These are phyloP conservation scores for Vidua macroura DNA, from an alignment of 2,113 vertebrate species.

Conservation along the genomic window DNA sequence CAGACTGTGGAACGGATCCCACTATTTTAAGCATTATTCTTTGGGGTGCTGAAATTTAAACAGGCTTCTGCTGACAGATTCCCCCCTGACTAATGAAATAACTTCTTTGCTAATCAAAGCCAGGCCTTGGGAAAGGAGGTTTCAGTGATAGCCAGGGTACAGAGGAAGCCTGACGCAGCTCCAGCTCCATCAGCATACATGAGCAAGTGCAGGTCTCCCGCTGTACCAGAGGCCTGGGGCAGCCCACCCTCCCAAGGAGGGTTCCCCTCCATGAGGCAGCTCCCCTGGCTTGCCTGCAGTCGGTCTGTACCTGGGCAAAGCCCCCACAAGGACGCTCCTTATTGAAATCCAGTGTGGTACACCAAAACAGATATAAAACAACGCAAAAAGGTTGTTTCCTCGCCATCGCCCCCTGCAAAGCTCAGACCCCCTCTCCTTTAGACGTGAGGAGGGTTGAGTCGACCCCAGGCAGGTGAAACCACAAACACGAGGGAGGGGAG, in stretches of 20 bases:
- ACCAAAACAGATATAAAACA: not conserved
- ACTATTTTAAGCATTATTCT: slow-evolving; percentile 46
- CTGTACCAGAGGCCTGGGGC: not conserved
- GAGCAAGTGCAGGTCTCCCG: rapidly evolving
- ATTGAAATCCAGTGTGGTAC: not conserved
- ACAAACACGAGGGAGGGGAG: not conserved
- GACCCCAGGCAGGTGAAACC: not conserved
- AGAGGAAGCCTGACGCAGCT: not conserved
- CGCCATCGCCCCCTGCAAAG: too few species aligned
- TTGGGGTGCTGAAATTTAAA: slow-evolving; percentile 61
- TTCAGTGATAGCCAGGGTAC: not conserved
- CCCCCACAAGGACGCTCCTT: rapidly evolving
- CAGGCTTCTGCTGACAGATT: slow-evolving; percentile 52
- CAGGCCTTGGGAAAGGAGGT: slow-evolving; percentile 19
- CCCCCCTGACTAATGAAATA: slow-evolving; percentile 11
- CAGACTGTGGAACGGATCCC: not conserved
- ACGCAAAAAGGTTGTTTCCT: rapidly evolving
- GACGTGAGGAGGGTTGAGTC: not conserved
- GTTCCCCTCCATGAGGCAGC: too few species aligned
- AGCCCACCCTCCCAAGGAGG: not conserved
- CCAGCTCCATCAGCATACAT: rapidly evolving
- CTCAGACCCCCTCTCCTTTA: not conserved
- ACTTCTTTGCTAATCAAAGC: slow-evolving; percentile 48
- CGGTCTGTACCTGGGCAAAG: rapidly evolving
- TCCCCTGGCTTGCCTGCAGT: not conserved